phyloP scores from a whole-genome alignment of 1,140 invertebrate species.

The Drosophila baimaii region DNA sequence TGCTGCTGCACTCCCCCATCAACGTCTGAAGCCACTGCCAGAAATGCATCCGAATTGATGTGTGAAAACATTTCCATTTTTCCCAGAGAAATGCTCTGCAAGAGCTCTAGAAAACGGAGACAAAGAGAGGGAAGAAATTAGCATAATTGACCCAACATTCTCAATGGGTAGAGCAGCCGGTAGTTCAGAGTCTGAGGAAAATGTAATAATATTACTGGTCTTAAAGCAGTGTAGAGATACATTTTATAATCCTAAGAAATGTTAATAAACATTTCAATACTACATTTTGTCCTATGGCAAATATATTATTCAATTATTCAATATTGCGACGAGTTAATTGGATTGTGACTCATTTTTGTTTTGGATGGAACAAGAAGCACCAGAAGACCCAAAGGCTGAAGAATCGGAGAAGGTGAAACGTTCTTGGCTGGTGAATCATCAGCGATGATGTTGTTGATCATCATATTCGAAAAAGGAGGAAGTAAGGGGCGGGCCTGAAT shows the following conservation, averaged over 20 bases:
- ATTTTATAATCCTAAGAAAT: too few species aligned
- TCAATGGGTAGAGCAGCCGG: conserved; percentile 14
- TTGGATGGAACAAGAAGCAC: background rate
- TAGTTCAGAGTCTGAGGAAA: too few species aligned
- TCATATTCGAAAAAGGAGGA: conserved; percentile 3
- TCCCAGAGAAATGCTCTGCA: conserved; percentile 47
- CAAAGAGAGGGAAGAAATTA: conserved; percentile 48
- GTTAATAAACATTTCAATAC: too few species aligned
- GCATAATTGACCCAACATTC: conserved; percentile 60
- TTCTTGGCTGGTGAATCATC: conserved; percentile 36
- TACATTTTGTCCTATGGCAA: too few species aligned
- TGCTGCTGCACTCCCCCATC: conserved; percentile 6
- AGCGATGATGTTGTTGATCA: background rate
- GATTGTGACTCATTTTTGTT: conserved; percentile 18
- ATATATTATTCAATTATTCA: conserved; percentile 9
- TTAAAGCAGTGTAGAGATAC: too few species aligned
- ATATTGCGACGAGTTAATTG: conserved; percentile 2
- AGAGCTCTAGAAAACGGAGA: conserved; percentile 28
- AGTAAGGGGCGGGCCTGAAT: background rate
- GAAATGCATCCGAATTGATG: conserved; percentile 75
- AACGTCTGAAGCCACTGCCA: conserved; percentile 11
- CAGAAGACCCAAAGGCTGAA: conserved; percentile 2
- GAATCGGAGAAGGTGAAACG: conserved; percentile 27
- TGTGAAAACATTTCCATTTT: conserved; percentile 74
- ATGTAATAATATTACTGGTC: background rate